These are phyloP conservation scores for Drymonia ruficornis DNA, from an alignment of 2,888 invertebrate genomes.

Conservation along the genomic window DNA sequence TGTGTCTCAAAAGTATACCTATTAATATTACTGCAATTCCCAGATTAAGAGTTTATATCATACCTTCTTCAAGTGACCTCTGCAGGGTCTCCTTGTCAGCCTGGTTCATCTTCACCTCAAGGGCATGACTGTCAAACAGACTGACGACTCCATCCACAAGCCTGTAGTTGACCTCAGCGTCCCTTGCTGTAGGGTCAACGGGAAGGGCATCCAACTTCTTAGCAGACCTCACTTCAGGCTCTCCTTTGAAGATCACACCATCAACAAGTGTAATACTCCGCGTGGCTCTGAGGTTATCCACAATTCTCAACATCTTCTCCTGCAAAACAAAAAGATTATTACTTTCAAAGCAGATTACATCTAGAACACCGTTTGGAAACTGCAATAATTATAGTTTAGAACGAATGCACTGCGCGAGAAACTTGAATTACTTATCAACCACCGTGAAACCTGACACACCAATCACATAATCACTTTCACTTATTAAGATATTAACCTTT, in stretches of 20 bases:
- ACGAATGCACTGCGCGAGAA: conserved; percentile 28
- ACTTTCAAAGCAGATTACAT: background rate
- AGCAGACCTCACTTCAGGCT: conserved; percentile 71
- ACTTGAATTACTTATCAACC: conserved; percentile 30
- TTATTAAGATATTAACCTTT: conserved; percentile 86
- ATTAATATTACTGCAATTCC: too few relatives aligned
- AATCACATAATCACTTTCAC: conserved; percentile 70
- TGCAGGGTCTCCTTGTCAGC: conserved; percentile 89
- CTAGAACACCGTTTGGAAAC: background rate
- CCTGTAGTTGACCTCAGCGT: conserved; percentile 89
- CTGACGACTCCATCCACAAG: conserved; percentile 90
- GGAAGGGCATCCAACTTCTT: conserved; percentile 88
- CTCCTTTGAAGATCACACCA: conserved; percentile 86
- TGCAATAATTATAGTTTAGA: conserved; percentile 13
- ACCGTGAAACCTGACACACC: conserved; percentile 36
- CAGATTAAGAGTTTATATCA: conserved; percentile 32
- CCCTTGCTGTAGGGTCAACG: conserved; percentile 89
- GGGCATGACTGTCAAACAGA: conserved; percentile 90
- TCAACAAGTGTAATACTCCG: conserved; percentile 85
- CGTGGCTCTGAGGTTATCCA: conserved; percentile 82
- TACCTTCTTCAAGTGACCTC: conserved; percentile 93
- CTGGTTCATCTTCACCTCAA: conserved; percentile 92
- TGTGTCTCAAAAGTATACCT: too few relatives aligned
- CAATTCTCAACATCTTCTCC: conserved; percentile 89
- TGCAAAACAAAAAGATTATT: conserved; percentile 58